Conservation (phyloP, 2,888 invertebrate species). For the Melanophora roralis region DNA sequence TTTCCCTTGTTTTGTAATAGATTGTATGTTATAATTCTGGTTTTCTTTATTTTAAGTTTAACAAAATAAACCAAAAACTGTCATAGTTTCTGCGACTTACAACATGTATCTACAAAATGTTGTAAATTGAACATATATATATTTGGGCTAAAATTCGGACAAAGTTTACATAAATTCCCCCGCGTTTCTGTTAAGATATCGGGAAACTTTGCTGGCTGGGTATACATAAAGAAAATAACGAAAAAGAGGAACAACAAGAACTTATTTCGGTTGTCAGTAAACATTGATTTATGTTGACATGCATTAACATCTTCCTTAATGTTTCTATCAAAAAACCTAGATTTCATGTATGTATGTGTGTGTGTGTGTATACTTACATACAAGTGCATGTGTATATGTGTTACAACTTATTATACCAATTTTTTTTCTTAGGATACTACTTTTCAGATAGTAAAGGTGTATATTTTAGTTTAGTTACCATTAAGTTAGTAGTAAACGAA, state of each 20-base stretch:
- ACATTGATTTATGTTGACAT: conserved; percentile 74
- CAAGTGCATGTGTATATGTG: background rate
- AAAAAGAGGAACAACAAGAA: conserved; percentile 22
- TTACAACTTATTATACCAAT: background rate
- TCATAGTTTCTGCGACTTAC: no score
- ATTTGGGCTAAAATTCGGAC: no score
- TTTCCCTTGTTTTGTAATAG: no score
- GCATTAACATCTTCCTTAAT: conserved; percentile 63
- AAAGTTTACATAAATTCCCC: no score
- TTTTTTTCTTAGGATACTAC: conserved; percentile 16
- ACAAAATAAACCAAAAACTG: no score
- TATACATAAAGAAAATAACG: background rate
- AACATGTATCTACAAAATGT: no score
- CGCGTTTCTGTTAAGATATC: no score
- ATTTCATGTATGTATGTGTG: background rate
- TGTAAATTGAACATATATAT: no score
- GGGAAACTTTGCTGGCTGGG: no score
- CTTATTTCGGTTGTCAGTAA: conserved; percentile 56
- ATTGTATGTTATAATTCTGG: no score
- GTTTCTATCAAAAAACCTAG: conserved; percentile 61
- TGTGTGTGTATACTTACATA: background rate
- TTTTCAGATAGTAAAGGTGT: conserved; percentile 25
- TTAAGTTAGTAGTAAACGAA: background rate
- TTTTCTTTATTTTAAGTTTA: no score
- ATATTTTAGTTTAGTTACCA: conserved; percentile 14